phyloP scores from a whole-genome alignment of 2,113 vertebrate genomes.

The Sinocyclocheilus grahami region DNA sequence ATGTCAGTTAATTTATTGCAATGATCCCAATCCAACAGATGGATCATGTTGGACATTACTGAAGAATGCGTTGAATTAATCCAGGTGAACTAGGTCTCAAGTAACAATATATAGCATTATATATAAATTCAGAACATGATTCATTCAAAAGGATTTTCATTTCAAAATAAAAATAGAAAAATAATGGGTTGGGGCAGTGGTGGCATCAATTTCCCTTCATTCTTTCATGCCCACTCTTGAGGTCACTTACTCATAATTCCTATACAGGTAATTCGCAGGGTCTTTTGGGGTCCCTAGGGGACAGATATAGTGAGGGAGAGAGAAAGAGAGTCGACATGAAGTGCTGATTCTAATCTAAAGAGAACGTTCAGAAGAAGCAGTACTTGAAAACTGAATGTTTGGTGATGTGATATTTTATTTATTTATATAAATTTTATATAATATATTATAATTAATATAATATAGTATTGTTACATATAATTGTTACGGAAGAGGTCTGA shows the following conservation, averaged over 20 bases:
- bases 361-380: background rate
- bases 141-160: slow-evolving; percentile 37
- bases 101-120: slow-evolving; percentile 32
- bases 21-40: slow-evolving; percentile 8
- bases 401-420: background rate
- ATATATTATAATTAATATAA: background rate
- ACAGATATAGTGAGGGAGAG: background rate
- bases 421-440: background rate
- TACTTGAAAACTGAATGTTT: background rate
- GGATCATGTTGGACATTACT: slow-evolving; percentile 33
- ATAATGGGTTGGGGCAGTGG: slow-evolving; percentile 17
- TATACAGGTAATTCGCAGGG: background rate
- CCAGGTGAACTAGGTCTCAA: slow-evolving; percentile 16
- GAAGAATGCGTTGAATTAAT: slow-evolving; percentile 30
- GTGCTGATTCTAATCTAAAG: background rate
- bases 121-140: slow-evolving; percentile 39
- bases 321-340: background rate
- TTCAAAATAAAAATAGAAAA: slow-evolving; percentile 36
- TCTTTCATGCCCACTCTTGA: background rate
- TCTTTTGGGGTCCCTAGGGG: slow-evolving; percentile 6
- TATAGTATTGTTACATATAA: too few species aligned
- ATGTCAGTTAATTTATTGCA: slow-evolving; percentile 11
- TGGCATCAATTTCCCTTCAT: background rate
- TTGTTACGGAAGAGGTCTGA: too few species aligned
- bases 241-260: slow-evolving; percentile 5